These are phyloP conservation scores for Laterallus jamaicensis DNA, from an alignment of 2,113 vertebrate species.

Conservation along the genomic window DNA sequence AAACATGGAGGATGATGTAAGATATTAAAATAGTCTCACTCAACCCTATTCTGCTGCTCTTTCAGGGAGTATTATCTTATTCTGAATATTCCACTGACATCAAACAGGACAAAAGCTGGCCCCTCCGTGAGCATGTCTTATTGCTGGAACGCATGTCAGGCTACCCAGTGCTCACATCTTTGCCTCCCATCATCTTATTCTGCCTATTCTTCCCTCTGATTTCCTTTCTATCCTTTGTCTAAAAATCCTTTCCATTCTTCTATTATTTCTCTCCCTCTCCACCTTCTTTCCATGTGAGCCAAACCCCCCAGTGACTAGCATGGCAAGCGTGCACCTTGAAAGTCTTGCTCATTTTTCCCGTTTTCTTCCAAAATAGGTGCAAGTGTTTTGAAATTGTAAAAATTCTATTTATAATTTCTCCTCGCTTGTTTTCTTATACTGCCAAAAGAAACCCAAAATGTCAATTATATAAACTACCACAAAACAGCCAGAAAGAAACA, in stretches of 20 bases:
- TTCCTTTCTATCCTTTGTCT: slow-evolving; percentile 1
- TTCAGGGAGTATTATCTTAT: background rate
- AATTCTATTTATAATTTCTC: background rate
- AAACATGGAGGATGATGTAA: background rate
- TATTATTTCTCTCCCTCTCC: background rate
- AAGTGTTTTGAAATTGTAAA: background rate
- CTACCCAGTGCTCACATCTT: background rate
- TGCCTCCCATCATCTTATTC: slow-evolving; percentile 10
- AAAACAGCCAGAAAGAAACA: background rate
- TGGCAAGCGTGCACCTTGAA: background rate
- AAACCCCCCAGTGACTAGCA: background rate
- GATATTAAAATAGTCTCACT: background rate
- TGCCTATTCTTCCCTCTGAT: slow-evolving; percentile 15
- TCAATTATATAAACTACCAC: background rate
- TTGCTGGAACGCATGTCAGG: background rate
- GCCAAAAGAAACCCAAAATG: background rate
- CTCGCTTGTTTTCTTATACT: background rate
- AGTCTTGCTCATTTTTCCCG: background rate
- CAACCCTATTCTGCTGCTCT: background rate
- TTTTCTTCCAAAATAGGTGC: background rate
- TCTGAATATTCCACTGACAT: background rate
- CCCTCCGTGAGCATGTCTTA: background rate
- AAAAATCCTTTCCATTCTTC: slow-evolving; percentile 18
- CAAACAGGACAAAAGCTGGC: slow-evolving; percentile 7
- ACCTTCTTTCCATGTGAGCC: background rate